These are phyloP conservation scores for Thermophis baileyi DNA, from an alignment of 2,113 vertebrate genomes.

Conservation along the genomic window DNA sequence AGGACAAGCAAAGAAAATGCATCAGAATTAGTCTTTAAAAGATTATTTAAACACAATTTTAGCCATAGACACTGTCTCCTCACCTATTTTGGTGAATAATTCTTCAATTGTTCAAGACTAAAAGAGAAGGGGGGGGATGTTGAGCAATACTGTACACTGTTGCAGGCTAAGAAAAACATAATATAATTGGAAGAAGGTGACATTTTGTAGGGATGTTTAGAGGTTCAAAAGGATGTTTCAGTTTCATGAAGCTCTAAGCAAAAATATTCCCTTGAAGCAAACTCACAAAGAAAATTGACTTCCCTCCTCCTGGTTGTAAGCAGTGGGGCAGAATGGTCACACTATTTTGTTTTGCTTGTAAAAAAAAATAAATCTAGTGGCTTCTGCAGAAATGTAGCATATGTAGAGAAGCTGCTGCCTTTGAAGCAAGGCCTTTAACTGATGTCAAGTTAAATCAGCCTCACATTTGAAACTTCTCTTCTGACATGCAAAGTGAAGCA, in stretches of 20 bases:
- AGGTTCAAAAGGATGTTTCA: background rate
- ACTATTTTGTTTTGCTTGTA: background rate
- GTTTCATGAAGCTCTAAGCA: background rate
- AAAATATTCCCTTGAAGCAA: background rate
- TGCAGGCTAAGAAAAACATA: background rate
- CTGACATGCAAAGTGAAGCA: background rate
- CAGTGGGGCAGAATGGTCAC: background rate
- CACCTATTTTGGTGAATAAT: conserved; percentile 48
- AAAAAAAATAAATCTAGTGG: background rate
- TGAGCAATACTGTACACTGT: background rate
- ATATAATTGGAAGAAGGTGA: background rate
- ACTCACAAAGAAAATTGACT: background rate
- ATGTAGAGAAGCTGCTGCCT: background rate
- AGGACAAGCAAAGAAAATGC: conserved; percentile 31
- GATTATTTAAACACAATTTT: conserved; percentile 18
- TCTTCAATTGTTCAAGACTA: conserved; percentile 43
- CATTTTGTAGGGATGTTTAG: background rate
- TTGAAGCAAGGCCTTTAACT: background rate
- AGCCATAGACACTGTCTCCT: conserved; percentile 6
- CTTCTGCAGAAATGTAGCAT: background rate
- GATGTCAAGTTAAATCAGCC: background rate
- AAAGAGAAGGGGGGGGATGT: background rate
- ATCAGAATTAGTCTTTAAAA: conserved; percentile 46
- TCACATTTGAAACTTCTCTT: background rate
- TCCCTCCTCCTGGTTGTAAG: background rate